Evolutionary conservation across 2,113 vertebrate species (phyloP).

Genomic region (Recurvirostra avosetta): DNA sequence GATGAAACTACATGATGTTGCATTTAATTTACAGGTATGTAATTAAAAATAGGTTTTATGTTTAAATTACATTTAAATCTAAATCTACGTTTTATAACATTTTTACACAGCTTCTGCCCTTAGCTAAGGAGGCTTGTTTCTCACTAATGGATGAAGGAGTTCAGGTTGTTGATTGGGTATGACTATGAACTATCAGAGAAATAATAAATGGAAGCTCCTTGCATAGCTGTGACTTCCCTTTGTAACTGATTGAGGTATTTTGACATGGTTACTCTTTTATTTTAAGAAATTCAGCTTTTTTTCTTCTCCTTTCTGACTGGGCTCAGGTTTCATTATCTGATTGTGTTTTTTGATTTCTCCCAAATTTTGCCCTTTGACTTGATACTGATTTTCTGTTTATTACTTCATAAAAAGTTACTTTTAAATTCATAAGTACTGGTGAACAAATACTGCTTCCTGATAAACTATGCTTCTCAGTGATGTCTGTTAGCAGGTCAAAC

Average conservation of each 20-base stretch:
- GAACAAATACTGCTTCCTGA: background rate
- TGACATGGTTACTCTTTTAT: background rate
- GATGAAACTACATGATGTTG: conserved; percentile 77
- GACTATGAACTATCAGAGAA: background rate
- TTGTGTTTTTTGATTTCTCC: background rate
- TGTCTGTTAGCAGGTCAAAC: background rate
- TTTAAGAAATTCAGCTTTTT: background rate
- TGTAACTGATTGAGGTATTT: background rate
- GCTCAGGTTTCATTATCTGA: background rate
- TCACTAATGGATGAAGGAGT: background rate
- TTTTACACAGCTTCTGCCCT: background rate
- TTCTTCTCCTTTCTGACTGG: background rate
- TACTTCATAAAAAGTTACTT: background rate
- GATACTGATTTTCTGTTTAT: background rate
- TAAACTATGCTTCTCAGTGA: background rate
- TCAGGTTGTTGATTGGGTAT: background rate
- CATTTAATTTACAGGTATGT: conserved; percentile 82
- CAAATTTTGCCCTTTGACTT: background rate
- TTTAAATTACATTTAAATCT: too few relatives aligned
- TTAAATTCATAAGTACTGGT: background rate
- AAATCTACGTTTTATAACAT: too few relatives aligned
- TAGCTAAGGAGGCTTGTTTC: background rate
- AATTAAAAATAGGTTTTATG: background rate
- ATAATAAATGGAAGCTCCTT: background rate
- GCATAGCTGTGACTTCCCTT: background rate